phyloP scores from a whole-genome alignment of 2,888 invertebrate species.

The Hartigia nigra region DNA sequence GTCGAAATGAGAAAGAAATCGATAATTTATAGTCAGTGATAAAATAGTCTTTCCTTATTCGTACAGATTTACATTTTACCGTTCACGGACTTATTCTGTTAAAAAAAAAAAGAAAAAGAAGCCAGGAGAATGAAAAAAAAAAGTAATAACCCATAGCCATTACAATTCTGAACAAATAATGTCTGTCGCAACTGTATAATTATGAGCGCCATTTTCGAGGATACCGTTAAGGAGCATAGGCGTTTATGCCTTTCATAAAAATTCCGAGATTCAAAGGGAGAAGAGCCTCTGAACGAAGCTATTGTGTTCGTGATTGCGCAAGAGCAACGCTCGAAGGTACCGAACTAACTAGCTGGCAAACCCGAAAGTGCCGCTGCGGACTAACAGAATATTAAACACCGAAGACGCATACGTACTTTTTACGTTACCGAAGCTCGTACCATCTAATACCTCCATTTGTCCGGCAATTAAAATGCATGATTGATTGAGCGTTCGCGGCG shows the following conservation, averaged over 20 bases:
- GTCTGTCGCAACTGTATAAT: slow-evolving; percentile 54
- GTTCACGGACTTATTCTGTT: slow-evolving; percentile 36
- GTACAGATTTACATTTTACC: slow-evolving; percentile 45
- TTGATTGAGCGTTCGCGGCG: slow-evolving; percentile 46
- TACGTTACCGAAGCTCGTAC: slow-evolving; percentile 38
- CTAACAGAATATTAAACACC: slow-evolving; percentile 47
- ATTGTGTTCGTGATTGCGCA: slow-evolving; percentile 40
- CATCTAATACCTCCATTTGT: slow-evolving; percentile 53
- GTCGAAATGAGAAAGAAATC: slow-evolving; percentile 39
- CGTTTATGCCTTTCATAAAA: slow-evolving; percentile 49
- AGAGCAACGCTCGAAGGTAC: slow-evolving; percentile 19
- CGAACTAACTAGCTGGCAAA: not conserved
- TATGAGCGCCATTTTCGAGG: slow-evolving; percentile 50
- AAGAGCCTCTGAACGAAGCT: slow-evolving; percentile 22
- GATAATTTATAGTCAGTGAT: slow-evolving; percentile 48
- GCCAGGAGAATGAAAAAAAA: too few species aligned
- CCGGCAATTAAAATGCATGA: slow-evolving; percentile 56
- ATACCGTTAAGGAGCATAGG: slow-evolving; percentile 44
- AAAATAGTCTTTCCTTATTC: slow-evolving; percentile 35
- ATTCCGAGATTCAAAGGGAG: slow-evolving; percentile 44
- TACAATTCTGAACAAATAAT: slow-evolving; percentile 53
- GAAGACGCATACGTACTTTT: slow-evolving; percentile 32
- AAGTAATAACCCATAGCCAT: slow-evolving; percentile 35
- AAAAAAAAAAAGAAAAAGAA: slow-evolving; percentile 27
- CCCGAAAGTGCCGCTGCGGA: slow-evolving; percentile 5